Evolutionary conservation across 1,140 invertebrate genomes (phyloP).

Genomic region (Cotesia vestalis): DNA sequence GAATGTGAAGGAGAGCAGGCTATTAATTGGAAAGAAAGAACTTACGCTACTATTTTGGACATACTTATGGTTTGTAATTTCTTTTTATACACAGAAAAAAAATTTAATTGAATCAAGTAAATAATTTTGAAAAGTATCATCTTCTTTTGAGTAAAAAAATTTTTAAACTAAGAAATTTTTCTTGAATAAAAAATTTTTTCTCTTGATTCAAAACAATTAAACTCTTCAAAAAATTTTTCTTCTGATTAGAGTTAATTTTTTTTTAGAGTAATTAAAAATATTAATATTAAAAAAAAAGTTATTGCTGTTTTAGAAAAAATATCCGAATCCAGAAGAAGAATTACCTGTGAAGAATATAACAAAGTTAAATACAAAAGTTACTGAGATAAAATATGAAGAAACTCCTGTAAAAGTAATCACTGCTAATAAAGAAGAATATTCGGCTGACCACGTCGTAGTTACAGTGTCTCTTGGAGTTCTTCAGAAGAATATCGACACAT

Average conservation of each 20-base stretch:
- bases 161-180: too few species aligned
- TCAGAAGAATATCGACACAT: conserved; percentile 67
- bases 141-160: too few species aligned
- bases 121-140: too few species aligned
- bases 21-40: conserved; percentile 71
- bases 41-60: conserved; percentile 70
- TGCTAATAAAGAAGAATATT: conserved; percentile 66
- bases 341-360: conserved; percentile 53
- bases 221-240: too few species aligned
- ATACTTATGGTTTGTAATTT: conserved; percentile 65
- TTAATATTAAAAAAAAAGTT: background rate
- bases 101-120: too few species aligned
- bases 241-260: background rate
- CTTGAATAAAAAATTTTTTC: too few species aligned
- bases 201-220: too few species aligned
- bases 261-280: conserved; percentile 20
- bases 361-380: conserved; percentile 54
- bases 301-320: conserved; percentile 48
- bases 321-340: conserved; percentile 43
- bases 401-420: conserved; percentile 46
- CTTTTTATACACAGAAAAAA: too few species aligned
- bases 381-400: conserved; percentile 51
- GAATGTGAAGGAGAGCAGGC: conserved; percentile 69
- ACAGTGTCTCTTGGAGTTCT: conserved; percentile 76
- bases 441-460: conserved; percentile 74